Evolutionary conservation across 2,797 vertebrate genomes (phyloP).

Genomic region (Pempheris klunzingeri): DNA sequence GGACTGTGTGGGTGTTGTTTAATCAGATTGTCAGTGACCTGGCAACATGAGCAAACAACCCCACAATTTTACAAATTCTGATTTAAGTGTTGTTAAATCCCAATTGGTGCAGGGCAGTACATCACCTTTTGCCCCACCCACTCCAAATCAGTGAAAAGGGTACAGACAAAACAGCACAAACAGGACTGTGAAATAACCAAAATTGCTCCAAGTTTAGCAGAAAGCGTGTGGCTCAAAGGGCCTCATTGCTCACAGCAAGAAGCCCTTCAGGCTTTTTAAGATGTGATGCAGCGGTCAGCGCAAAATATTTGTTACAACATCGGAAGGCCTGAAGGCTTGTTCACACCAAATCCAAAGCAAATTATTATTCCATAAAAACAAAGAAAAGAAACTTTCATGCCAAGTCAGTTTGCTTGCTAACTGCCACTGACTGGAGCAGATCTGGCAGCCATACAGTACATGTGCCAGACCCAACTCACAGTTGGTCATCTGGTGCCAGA

Average conservation of each 20-base stretch:
- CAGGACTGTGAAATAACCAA: not conserved
- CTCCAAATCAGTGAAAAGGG: not conserved
- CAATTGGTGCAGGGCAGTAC: not conserved
- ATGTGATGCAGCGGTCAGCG: not conserved
- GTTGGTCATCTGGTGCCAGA: conserved; percentile 48
- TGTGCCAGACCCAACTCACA: conserved; percentile 48
- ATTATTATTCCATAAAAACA: conserved; percentile 20
- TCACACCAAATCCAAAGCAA: not conserved
- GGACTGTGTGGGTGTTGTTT: too few species aligned
- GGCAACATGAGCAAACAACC: too few species aligned
- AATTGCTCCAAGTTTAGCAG: not conserved
- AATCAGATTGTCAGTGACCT: too few species aligned
- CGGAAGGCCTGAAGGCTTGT: not conserved
- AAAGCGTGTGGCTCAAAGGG: not conserved
- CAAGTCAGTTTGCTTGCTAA: not conserved
- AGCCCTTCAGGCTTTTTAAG: not conserved
- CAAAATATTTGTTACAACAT: not conserved
- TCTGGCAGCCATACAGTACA: conserved; percentile 21
- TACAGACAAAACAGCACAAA: not conserved
- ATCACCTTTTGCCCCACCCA: not conserved
- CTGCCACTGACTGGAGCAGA: conserved; percentile 35
- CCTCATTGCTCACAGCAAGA: not conserved
- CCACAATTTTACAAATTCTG: not conserved
- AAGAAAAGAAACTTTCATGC: conserved; percentile 26
- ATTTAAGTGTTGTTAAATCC: not conserved